These are phyloP conservation scores for Diploptera punctata DNA, from an alignment of 2,888 invertebrate species.

Conservation along the genomic window DNA sequence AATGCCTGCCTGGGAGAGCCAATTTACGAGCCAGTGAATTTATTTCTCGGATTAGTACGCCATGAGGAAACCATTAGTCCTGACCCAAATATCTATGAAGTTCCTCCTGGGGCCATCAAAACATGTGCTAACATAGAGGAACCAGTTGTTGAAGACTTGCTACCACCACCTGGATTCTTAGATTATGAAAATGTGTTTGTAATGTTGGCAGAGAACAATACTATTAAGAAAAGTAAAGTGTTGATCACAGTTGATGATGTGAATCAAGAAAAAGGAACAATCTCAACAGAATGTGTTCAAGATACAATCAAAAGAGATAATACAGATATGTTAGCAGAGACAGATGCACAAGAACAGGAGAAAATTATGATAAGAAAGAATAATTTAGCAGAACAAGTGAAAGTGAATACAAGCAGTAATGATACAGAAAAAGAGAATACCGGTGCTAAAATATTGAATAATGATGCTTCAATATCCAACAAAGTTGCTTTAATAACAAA, in stretches of 20 bases:
- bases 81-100: slow-evolving; percentile 43
- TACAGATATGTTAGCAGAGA: no score
- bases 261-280: background rate
- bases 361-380: no score
- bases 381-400: no score
- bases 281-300: no score
- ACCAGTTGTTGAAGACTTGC: slow-evolving; percentile 13
- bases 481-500: no score
- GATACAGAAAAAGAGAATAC: no score
- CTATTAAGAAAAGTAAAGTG: background rate
- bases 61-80: slow-evolving; percentile 37
- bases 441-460: no score
- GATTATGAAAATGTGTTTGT: slow-evolving; percentile 37
- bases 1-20: slow-evolving; percentile 29
- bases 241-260: background rate
- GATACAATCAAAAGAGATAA: no score
- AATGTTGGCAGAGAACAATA: slow-evolving; percentile 20
- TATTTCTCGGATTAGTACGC: slow-evolving; percentile 38
- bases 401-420: no score
- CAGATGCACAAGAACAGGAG: no score
- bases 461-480: no score
- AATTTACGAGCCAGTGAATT: slow-evolving; percentile 43
- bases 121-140: background rate
- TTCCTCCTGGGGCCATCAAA: slow-evolving; percentile 40
- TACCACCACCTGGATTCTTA: slow-evolving; percentile 40